A percentile compares a stretch with the other conserved stretches of the same genome.
Evolutionary conservation across 1,140 invertebrate species (phyloP).

Genomic region (Hypothenemus hampei): DNA sequence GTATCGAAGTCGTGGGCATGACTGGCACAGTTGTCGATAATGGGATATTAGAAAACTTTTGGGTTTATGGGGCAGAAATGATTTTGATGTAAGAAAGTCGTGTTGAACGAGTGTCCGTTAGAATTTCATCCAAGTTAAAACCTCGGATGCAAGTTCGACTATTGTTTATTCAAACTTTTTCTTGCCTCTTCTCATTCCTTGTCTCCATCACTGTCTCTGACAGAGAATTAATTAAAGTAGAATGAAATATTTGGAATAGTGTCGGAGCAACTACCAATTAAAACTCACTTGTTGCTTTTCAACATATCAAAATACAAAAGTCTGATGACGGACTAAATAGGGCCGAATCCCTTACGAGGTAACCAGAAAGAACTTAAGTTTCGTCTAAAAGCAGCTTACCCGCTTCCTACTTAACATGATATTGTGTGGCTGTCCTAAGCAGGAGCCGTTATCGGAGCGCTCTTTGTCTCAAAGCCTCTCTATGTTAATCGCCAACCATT

Average conservation of each 20-base stretch:
- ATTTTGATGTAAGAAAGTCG: constrained; percentile 28
- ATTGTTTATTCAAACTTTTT: too few species aligned
- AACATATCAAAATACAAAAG: too few species aligned
- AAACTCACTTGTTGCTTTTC: too few species aligned
- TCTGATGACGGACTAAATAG: too few species aligned
- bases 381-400: constrained; percentile 33
- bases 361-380: constrained; percentile 22
- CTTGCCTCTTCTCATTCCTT: too few species aligned
- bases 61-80: constrained; percentile 28
- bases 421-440: constrained; percentile 34
- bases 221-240: too few species aligned
- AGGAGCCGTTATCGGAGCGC: constrained; percentile 27
- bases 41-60: constrained; percentile 31
- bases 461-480: constrained; percentile 36
- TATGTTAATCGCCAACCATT: constrained; percentile 34
- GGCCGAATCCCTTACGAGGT: not conserved
- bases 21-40: constrained; percentile 32
- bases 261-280: too few species aligned
- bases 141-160: too few species aligned
- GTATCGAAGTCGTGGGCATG: constrained; percentile 23
- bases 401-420: constrained; percentile 32
- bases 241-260: too few species aligned
- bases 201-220: too few species aligned
- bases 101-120: too few species aligned
- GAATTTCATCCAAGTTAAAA: too few species aligned